Conservation (phyloP, 2,797 vertebrate species). For the Menidia menidia region DNA sequence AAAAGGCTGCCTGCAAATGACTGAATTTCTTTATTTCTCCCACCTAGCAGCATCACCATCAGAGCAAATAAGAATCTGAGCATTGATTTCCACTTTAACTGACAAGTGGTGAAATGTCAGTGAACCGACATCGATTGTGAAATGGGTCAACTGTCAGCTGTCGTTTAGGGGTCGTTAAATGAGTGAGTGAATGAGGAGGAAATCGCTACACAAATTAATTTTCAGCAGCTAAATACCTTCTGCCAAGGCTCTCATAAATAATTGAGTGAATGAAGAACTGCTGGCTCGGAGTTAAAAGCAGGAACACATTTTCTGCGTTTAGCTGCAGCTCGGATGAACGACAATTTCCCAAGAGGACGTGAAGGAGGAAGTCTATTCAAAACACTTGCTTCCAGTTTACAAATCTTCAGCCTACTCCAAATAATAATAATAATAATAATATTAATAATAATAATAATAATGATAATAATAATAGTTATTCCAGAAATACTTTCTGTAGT, state of each 20-base stretch:
- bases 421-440: conserved; percentile 61
- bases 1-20: conserved; percentile 40
- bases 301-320: conserved; percentile 70
- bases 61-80: conserved; percentile 67
- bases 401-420: conserved; percentile 44
- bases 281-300: conserved; percentile 73
- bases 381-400: conserved; percentile 61
- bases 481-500: conserved; percentile 69
- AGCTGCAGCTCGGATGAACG: conserved; percentile 65
- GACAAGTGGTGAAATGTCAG: conserved; percentile 77
- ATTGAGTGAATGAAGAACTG: conserved; percentile 84
- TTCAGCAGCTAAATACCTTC: conserved; percentile 82
- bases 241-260: conserved; percentile 87
- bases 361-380: conserved; percentile 59
- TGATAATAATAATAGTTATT: conserved; percentile 27
- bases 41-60: conserved; percentile 50
- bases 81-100: conserved; percentile 72
- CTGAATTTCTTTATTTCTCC: conserved; percentile 37
- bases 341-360: conserved; percentile 75
- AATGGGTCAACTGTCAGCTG: conserved; percentile 92
- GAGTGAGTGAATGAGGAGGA: conserved; percentile 78
- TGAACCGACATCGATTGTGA: conserved; percentile 90
- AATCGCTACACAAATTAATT: conserved; percentile 96
- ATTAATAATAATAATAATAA: conserved; percentile 46
- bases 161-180: conserved; percentile 91